Evolutionary conservation across 2,888 invertebrate species (phyloP), one percentile per base, ranked within the genome.

Genomic region (Onchidella celtica): DNA sequence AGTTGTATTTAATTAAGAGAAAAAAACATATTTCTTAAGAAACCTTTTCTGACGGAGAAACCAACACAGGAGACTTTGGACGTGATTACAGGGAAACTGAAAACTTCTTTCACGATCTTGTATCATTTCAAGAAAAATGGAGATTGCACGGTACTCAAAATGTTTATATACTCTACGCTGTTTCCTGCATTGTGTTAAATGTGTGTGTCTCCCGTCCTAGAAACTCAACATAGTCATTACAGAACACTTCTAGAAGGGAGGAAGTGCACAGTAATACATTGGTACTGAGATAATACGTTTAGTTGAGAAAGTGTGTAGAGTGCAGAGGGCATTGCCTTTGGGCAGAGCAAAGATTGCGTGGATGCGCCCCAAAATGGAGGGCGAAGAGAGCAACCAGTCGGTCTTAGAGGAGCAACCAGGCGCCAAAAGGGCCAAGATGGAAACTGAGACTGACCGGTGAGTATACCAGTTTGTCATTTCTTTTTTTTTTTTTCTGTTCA

Each of bases 141-240:
- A 63, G 0, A 65, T 65, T 0, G 66, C 40, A 11, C 40, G 65
- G 9, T 55, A 66, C 27, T 32, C 66, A 27, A 79, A 73, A n/a
- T 79, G 66, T 4, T 47, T 79, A n/a, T 73, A 79, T 24, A 73
- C 66, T 34, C 34, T 79, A 24, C 40, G 79, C 29, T 79, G 79
- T 73, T 79, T 79, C 24, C 17, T 79, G 57, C 63, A 79, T 55
- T 79, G 79, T 66, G 79, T 79, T 3, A 79, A 79, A 65, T 79
- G 79, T 36, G 79, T 79, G 1, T 79, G 79, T 57, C 59, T 79
- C 17, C 66, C 79, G 24, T 73, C 79, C 21, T 79, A 79, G 36
- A 59, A 47, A 47, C 17, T 47, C 47, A 11, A 47, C 47, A 47
- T 17, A 47, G 17, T 47, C 47, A 47, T 47, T 17, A 47, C 17